These are phyloP conservation scores for Etia nguti DNA, from an alignment of 2,113 vertebrate genomes.

Conservation along the genomic window DNA sequence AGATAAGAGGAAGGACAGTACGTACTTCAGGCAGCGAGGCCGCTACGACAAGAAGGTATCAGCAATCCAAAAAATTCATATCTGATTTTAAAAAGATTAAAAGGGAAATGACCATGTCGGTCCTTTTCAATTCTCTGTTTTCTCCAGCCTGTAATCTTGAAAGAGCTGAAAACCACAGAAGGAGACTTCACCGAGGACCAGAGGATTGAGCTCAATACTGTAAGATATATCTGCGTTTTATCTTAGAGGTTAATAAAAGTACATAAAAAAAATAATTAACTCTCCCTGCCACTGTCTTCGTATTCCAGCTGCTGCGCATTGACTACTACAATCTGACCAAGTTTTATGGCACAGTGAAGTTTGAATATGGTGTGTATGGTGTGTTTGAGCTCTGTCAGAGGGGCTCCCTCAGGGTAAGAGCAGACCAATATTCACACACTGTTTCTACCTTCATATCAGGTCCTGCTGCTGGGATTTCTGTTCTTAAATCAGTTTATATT, in stretches of 20 bases:
- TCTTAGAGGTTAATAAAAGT: not conserved
- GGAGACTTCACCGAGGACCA: slow-evolving; percentile 87
- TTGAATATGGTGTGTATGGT: slow-evolving; percentile 84
- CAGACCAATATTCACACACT: not conserved
- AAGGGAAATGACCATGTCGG: not conserved
- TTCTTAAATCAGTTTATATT: not conserved
- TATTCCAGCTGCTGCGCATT: slow-evolving; percentile 81
- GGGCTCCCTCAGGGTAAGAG: slow-evolving; percentile 89
- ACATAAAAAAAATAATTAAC: not conserved
- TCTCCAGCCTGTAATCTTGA: slow-evolving; percentile 86
- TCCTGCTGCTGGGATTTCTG: not conserved
- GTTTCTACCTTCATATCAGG: not conserved
- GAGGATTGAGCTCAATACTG: slow-evolving; percentile 90
- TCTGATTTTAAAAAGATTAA: not conserved
- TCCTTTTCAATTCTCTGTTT: not conserved
- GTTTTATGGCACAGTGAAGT: slow-evolving; percentile 95
- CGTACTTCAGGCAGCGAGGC: slow-evolving; percentile 75
- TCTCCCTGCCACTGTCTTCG: not conserved
- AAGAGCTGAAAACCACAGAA: slow-evolving; percentile 84
- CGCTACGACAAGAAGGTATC: slow-evolving; percentile 95
- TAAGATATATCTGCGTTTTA: slow-evolving; percentile 40
- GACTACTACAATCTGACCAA: slow-evolving; percentile 99
- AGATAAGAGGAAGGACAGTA: slow-evolving; percentile 83
- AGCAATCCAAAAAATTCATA: not conserved
- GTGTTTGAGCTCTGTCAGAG: slow-evolving; percentile 93